Evolutionary conservation across 2,797 vertebrate genomes (phyloP), one percentile per base, ranked within the genome.

Genomic region (Serranus cabrilla): DNA sequence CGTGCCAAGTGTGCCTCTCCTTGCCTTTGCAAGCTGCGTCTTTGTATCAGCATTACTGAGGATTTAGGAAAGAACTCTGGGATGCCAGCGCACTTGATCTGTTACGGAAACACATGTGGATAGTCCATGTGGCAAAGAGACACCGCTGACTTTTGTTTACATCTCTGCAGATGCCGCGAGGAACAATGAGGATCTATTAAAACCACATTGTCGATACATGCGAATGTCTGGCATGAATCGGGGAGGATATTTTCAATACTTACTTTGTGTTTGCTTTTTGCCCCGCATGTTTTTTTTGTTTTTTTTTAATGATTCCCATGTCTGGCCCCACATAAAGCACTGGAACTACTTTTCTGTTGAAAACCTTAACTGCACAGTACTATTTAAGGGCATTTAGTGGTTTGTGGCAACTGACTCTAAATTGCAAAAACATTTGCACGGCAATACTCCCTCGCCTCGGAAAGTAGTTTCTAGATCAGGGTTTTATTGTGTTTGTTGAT

Each of bases 351-450:
- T 90, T 87, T 85, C 81, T 82, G 85, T 88, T 88, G 89, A 89
- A 93, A 92, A 91, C 79, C 89, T 91, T 91, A 86, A 92, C 89
- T 94, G 91, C 92, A 87, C 83, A 85, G 87, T 91, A 90, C 92
- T 93, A 92, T 94, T 94, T 93, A 94, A 92, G 92, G 89, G 88
- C 92, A 91, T 93, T 93, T 93, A 93, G 92, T 90, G 91, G 91
- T 93, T 94, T 92, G 91, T 90, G 90, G 91, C 85, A 86, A 93
- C 90, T 81, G 89, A 91, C 89, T 93, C 90, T 86, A 94, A 93
- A 93, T 93, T 94, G 92, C 93, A 86, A 93, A 93, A 94, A 93
- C 91, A 93, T 94, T 93, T 93, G 92, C 88, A 86, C 88, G 81
- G 90, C 92, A 91, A 93, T 92, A 88, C 90, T 90, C 85, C 89